These are phyloP conservation scores for Coelopa frigida DNA, from an alignment of 1,140 invertebrate species.

Conservation along the genomic window DNA sequence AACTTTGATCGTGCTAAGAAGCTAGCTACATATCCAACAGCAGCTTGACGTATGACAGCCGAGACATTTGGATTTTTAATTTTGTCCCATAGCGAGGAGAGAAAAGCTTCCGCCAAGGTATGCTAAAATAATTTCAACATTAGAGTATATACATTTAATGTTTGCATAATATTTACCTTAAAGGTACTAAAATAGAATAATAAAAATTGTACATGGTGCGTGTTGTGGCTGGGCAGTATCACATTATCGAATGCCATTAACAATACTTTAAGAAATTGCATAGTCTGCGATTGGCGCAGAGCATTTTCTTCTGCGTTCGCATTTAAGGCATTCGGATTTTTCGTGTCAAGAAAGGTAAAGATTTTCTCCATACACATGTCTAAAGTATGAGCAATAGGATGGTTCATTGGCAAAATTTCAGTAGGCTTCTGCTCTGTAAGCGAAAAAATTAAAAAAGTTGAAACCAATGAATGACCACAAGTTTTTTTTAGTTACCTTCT, in stretches of 20 bases:
- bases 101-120: slow-evolving; percentile 58
- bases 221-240: slow-evolving; percentile 65
- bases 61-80: slow-evolving; percentile 59
- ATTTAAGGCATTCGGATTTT: slow-evolving; percentile 19
- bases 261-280: slow-evolving; percentile 38
- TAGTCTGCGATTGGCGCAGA: slow-evolving; percentile 9
- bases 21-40: slow-evolving; percentile 68
- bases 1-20: slow-evolving; percentile 63
- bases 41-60: slow-evolving; percentile 58
- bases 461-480: neutral
- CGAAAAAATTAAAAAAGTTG: slow-evolving; percentile 15
- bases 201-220: slow-evolving; percentile 70
- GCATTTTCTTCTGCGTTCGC: slow-evolving; percentile 16
- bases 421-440: neutral
- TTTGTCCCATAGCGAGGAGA: slow-evolving; percentile 69
- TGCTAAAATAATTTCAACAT: slow-evolving; percentile 10
- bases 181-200: slow-evolving; percentile 71
- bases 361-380: slow-evolving; percentile 59
- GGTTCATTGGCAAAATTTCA: slow-evolving; percentile 23
- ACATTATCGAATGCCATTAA: slow-evolving; percentile 63
- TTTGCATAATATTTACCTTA: slow-evolving; percentile 40
- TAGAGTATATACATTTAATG: neutral
- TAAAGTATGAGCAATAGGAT: slow-evolving; percentile 51
- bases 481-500: slow-evolving; percentile 12
- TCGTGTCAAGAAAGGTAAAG: slow-evolving; percentile 51